Base-by-base conservation (phyloP, 2,113 vertebrate genomes). In the Tautogolabrus adspersus region DNA sequence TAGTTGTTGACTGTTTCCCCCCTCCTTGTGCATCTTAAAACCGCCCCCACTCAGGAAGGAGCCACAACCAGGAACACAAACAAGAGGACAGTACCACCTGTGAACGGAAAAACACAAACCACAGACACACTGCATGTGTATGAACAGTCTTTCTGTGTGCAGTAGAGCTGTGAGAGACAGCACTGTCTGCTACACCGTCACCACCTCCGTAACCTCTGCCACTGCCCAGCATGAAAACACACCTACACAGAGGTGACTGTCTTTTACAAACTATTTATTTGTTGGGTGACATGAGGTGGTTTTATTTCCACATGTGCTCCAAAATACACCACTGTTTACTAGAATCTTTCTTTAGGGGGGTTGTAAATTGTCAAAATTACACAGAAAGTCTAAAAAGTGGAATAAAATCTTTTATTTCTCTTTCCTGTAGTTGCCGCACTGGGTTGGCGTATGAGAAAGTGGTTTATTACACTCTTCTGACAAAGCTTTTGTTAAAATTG, bases 81-180 rank as follows among this genome's bases (percentile, higher is more conserved):
- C 85, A 91, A 86, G 66, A 81, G 81, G 81, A 85, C 57, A 73
- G 66, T 90, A 82, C 76, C 89, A 91, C 89, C 88, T 93, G 92
- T 75, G 76, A 87, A 81, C 81, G 83, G 79, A 86, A 89, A 91
- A 87, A 88, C 76, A 81, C 86, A 84, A 89, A 73, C 89, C 85
- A 82, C 84, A 59, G 46, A 68, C 66, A 54, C 66, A 52, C 55
- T 55, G 46, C 74, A 76, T 15, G 66, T 1, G 57, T 68, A 89
- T 90, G 82, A 93, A 91, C 77, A 84, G 86, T 71, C 72, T 75
- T 81, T 82, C 86, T 92, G 89, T 94, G 86, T 83, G 87, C 59
- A 69, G 82, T 30, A 63, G 79, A 75, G 81, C 67, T 86, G 84
- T 87, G 87, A 83, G 88, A 91, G 76, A 90, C 87, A 87, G 81